These are phyloP conservation scores for Melipona quadrifasciata DNA, from an alignment of 1,140 invertebrate species.

Conservation along the genomic window DNA sequence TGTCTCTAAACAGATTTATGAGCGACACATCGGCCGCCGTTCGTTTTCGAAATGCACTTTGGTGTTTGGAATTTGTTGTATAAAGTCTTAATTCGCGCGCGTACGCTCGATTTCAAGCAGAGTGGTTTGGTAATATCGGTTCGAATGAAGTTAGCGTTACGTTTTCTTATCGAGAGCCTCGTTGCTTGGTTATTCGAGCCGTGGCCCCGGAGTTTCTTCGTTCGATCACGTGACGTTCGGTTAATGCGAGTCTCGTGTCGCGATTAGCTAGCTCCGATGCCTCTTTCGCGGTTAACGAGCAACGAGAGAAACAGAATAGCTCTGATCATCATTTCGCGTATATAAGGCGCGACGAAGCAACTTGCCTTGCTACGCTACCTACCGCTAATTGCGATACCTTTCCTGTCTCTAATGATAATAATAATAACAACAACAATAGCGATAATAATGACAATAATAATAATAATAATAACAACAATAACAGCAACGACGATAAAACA, in stretches of 20 bases:
- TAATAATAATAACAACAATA: background rate
- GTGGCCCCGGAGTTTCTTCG: slow-evolving; percentile 2
- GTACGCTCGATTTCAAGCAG: background rate
- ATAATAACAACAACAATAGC: background rate
- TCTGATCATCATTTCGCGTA: background rate
- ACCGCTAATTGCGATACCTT: background rate
- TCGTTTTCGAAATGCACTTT: slow-evolving; percentile 20
- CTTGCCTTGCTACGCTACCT: background rate
- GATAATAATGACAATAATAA: background rate
- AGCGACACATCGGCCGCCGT: background rate
- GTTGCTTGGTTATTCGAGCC: background rate
- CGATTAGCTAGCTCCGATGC: background rate
- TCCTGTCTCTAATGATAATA: background rate
- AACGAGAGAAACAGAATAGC: background rate
- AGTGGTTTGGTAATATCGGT: background rate
- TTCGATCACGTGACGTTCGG: background rate
- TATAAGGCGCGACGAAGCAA: background rate
- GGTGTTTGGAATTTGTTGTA: background rate
- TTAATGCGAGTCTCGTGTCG: slow-evolving; percentile 17
- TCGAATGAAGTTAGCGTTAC: background rate
- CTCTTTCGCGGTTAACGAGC: slow-evolving; percentile 1
- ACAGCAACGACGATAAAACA: background rate
- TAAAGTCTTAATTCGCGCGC: background rate
- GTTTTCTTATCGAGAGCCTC: slow-evolving; percentile 12
- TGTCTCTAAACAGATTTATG: slow-evolving; percentile 34